A percentile compares a stretch with the other conserved stretches of the same genome.
Conservation (phyloP, 2,113 vertebrate genomes). For the Proterorhinus semilunaris region DNA sequence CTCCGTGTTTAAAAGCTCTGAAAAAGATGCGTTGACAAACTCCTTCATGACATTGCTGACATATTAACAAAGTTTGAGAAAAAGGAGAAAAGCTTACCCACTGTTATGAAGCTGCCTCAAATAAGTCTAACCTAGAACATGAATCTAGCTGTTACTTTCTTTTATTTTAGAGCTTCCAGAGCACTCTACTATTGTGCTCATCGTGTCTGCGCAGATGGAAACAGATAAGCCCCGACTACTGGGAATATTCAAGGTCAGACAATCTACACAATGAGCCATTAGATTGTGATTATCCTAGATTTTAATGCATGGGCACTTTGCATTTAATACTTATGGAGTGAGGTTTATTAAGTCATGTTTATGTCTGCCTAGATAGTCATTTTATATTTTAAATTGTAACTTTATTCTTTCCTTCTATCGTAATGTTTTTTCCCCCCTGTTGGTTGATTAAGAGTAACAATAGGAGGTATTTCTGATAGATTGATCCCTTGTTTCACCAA, state of each 20-base stretch:
- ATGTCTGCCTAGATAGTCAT: too few species aligned
- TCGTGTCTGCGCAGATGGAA: conserved; percentile 13
- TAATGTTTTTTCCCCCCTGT: too few species aligned
- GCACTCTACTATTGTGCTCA: conserved; percentile 2
- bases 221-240: conserved; percentile 51
- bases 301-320: too few species aligned
- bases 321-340: too few species aligned
- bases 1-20: conserved; percentile 4
- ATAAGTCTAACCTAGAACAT: not conserved
- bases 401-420: too few species aligned
- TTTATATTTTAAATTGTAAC: too few species aligned
- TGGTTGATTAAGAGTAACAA: too few species aligned
- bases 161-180: conserved; percentile 11
- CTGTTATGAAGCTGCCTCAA: not conserved
- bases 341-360: too few species aligned
- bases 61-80: not conserved
- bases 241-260: conserved; percentile 49
- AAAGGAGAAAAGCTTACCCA: conserved; percentile 2
- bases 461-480: too few species aligned
- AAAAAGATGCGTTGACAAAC: not conserved
- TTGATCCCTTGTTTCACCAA: too few species aligned
- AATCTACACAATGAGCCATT: not conserved
- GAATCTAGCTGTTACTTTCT: conserved; percentile 4
- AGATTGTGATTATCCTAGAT: not conserved
- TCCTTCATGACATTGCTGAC: not conserved